Base-by-base conservation (phyloP, 2,888 invertebrate genomes). In the Hypercompe scribonia region DNA sequence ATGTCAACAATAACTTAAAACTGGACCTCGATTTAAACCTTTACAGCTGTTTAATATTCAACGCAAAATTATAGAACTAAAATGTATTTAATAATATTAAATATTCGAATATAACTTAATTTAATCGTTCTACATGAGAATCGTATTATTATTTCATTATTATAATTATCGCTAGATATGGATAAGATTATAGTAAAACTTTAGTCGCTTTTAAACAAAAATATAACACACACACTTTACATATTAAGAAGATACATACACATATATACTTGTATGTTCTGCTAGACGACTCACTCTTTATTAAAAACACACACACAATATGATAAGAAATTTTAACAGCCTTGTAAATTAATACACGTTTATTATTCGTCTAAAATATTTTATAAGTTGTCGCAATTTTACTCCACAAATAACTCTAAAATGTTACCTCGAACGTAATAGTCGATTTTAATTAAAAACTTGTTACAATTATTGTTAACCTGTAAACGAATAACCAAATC, bases 1-100 rank as follows among this genome's bases (percentile, higher is more conserved):
- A 72, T 71, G 77, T 77, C 54, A 63, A 61, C 65, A 63, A 70
- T 36, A 67, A 73, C 73, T 78, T 54, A 67, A 79, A 72, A 74
- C 63, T 71, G 34, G 67, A 8, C 13, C 4, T 18, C 61, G 69
- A 65, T 74, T 69, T n/a, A 61, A 75, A 72, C 66, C 72, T 75
- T 81, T 75, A 79, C 78, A 46, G 74, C 39, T n/a, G 50, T 66
- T 66, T 33, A 66, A 66, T 66, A 66, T 66, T 46, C 46, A 66
- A 46, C 33, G 11, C 46, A 46, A 66, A 42, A 31, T 5, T 42
- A 3, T 31, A 24, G 24, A 67, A 33, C 50, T 33, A 31, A 50
- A 46, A 50, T 33, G 33, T 24, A 39, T 65, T 39, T 18, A 42
- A 24, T 24, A n/a, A 28, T 3, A 28, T 3, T 15, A 65, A 36